Conservation (phyloP, 2,797 vertebrate genomes). For the Parauchenoglanis punctatus region DNA sequence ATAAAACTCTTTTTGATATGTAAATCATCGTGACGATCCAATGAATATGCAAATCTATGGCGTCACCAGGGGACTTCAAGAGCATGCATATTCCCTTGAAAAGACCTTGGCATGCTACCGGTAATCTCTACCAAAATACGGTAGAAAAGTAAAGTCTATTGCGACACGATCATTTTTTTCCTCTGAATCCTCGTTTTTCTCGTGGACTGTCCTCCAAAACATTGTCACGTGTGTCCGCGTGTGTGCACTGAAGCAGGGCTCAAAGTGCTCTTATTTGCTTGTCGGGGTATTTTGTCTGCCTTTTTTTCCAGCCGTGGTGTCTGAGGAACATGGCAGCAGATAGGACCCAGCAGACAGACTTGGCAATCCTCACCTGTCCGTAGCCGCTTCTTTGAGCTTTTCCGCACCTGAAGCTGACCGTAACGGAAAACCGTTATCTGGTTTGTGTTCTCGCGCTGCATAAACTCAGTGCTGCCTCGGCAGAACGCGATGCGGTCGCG, state of each 20-base stretch:
- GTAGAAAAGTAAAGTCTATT: background rate
- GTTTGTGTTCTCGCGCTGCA: background rate
- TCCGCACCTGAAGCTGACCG: conserved; percentile 61
- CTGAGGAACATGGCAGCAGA: conserved; percentile 68
- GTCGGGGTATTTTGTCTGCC: conserved; percentile 24
- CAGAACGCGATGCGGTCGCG: conserved; percentile 53
- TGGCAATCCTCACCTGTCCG: conserved; percentile 67
- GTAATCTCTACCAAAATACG: background rate
- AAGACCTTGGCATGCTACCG: background rate
- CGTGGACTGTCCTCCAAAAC: conserved; percentile 26
- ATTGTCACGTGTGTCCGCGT: conserved; percentile 42
- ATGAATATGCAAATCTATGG: background rate
- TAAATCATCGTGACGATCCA: background rate
- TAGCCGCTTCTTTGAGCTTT: conserved; percentile 59
- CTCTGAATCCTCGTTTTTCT: background rate
- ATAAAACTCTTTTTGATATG: background rate
- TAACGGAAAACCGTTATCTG: conserved; percentile 23
- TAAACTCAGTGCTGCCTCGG: conserved; percentile 10
- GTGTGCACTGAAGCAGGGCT: conserved; percentile 17
- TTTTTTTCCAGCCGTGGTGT: conserved; percentile 39
- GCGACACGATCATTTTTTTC: background rate
- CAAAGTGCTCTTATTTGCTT: conserved; percentile 35
- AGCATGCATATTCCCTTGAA: background rate
- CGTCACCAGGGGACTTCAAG: background rate
- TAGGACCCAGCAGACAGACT: conserved; percentile 71